A percentile compares a stretch with the other conserved stretches of the same genome.
phyloP scores from a whole-genome alignment of 1,140 invertebrate genomes.

The Ylistrum balloti region DNA sequence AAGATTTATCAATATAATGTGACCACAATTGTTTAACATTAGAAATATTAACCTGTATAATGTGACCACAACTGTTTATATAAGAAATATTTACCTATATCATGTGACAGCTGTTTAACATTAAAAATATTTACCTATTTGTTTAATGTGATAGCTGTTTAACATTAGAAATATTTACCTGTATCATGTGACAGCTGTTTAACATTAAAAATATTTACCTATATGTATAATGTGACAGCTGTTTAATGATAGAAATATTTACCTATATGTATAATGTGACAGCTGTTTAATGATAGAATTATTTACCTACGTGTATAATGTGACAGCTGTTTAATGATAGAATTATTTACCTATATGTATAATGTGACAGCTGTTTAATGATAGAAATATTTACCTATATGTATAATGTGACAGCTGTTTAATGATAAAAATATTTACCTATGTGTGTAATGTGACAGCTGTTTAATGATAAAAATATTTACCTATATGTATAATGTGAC shows the following conservation, averaged over 20 bases:
- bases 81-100: constrained; percentile 99
- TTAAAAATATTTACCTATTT: no score
- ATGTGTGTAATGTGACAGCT: neutral
- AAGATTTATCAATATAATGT: no score
- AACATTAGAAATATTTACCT: constrained; percentile 99
- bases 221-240: no score
- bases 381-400: no score
- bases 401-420: no score
- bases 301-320: constrained; percentile 84
- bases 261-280: constrained; percentile 86
- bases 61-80: constrained; percentile 93
- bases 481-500: no score
- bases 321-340: constrained; percentile 96
- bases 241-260: no score
- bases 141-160: constrained; percentile 87
- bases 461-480: neutral
- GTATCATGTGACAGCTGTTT: constrained; percentile 84
- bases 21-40: neutral
- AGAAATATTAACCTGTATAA: constrained; percentile 82
- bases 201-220: no score
- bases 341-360: constrained; percentile 99
- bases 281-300: constrained; percentile 91
- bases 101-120: constrained; percentile 49
- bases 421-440: no score
- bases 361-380: constrained; percentile 49